Conservation (phyloP, 2,113 vertebrate genomes). For the Columba janthina region DNA sequence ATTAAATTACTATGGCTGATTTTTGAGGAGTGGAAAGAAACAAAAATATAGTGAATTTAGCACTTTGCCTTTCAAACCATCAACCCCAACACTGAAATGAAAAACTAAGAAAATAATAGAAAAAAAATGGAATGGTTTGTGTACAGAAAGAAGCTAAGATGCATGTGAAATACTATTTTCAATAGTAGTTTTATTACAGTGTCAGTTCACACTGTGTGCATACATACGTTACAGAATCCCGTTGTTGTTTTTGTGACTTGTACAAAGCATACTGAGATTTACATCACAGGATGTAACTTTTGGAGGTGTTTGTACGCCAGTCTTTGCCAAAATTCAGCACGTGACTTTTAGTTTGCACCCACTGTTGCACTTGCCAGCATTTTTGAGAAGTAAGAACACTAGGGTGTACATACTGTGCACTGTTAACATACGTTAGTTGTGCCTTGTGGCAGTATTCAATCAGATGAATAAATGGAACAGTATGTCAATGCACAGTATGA, state of each 20-base stretch:
- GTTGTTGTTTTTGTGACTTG: slow-evolving; percentile 28
- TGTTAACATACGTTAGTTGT: slow-evolving; percentile 38
- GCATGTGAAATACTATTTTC: slow-evolving; percentile 4
- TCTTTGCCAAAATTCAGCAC: slow-evolving; percentile 51
- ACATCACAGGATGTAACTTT: slow-evolving; percentile 36
- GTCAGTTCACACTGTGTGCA: background rate
- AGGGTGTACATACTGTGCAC: slow-evolving; percentile 19
- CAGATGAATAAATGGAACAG: slow-evolving; percentile 65
- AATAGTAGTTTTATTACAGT: slow-evolving; percentile 2
- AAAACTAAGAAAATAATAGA: background rate
- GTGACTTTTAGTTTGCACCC: slow-evolving; percentile 21
- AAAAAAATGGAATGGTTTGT: background rate
- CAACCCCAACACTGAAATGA: background rate
- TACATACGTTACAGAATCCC: background rate
- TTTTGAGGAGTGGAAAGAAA: background rate
- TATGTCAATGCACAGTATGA: slow-evolving; percentile 56
- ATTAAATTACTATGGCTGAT: slow-evolving; percentile 45
- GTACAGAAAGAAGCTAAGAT: background rate
- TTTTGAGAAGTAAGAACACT: slow-evolving; percentile 7
- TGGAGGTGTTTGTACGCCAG: slow-evolving; percentile 26
- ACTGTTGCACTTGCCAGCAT: slow-evolving; percentile 43
- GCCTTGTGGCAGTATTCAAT: slow-evolving; percentile 60
- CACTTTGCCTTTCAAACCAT: background rate
- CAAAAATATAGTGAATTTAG: background rate
- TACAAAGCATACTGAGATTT: slow-evolving; percentile 29